These are phyloP conservation scores for Cetoscarus ocellatus DNA, from an alignment of 2,797 vertebrate genomes.

Conservation along the genomic window DNA sequence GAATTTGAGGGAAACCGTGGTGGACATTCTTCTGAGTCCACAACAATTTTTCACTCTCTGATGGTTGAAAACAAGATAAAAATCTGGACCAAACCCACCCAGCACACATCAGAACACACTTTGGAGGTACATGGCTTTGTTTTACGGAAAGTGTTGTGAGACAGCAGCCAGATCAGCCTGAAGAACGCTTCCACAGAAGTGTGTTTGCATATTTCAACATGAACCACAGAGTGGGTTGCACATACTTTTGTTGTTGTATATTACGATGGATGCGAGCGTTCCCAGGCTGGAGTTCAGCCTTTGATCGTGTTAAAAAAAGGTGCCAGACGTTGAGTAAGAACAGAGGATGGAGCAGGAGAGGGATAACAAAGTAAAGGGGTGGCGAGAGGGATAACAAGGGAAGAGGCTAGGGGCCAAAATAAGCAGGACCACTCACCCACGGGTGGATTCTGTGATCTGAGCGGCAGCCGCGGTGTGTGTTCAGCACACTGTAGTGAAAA, in stretches of 20 bases:
- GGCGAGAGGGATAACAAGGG: slow-evolving; percentile 65
- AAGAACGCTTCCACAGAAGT: not conserved
- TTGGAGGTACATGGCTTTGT: not conserved
- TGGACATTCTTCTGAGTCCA: slow-evolving; percentile 11
- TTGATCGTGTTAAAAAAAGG: slow-evolving; percentile 57
- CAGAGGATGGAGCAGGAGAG: slow-evolving; percentile 38
- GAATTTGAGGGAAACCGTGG: not conserved
- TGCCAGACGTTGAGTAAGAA: slow-evolving; percentile 30
- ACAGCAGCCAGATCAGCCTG: not conserved
- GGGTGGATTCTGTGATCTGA: slow-evolving; percentile 55
- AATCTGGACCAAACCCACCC: not conserved
- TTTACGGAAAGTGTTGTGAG: not conserved
- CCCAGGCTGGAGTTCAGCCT: slow-evolving; percentile 48
- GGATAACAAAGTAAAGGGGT: slow-evolving; percentile 61
- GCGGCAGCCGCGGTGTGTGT: slow-evolving; percentile 24
- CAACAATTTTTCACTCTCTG: slow-evolving; percentile 16
- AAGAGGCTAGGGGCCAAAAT: slow-evolving; percentile 62
- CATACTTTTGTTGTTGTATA: slow-evolving; percentile 18
- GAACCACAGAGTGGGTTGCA: not conserved
- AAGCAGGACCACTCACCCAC: slow-evolving; percentile 66
- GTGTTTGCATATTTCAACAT: not conserved
- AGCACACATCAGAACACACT: not conserved
- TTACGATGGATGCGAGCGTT: slow-evolving; percentile 41
- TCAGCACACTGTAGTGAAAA: slow-evolving; percentile 62
- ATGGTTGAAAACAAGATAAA: slow-evolving; percentile 32